Base-by-base conservation (phyloP, 2,888 invertebrate genomes). In the Protophormia terraenovae region DNA sequence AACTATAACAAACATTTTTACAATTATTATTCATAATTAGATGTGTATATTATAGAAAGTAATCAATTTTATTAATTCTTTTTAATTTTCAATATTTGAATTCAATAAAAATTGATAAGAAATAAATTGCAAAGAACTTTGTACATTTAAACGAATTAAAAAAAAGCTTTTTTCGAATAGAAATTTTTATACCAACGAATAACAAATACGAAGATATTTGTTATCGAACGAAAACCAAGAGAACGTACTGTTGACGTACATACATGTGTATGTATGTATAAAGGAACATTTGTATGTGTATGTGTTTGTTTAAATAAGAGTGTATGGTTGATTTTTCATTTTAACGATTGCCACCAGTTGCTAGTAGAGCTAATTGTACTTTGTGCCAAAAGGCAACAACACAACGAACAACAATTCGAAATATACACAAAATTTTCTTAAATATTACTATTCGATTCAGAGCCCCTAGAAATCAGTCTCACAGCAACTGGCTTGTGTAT, bases 401-500 rank as follows among this genome's bases (percentile, higher is more conserved):
- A 64, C 47, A 35, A 45, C 24, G 14, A 19, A 47, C 1, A 22
- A 32, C 12, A 67, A 55, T 45, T 66, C 12, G 66, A 53, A 83
- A 58, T 66, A 58, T 24, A 22, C 16, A 66, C 12, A 29, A 10
- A 24, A 45, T 12, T 45, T 72, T n/a, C n/a, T 73, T 62, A 47
- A 83, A 64, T 81, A 84, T 45, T 47, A 79, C 60, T 47, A 32
- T 64, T 47, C 72, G 45, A 60, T 27, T 32, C 7, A 32, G 22
- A 35, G 69, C 27, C 50, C 10, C 29, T 27, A 66, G 55, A 73
- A 84, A 87, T 90, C 88, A 92, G 92, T 92, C 90, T 91, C 90
- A 89, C 88, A 89, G 87, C 89, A 90, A 89, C 90, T 90, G 90
- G 89, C 92, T 90, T 89, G 90, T 89, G 90, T 89, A 89, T 89